Percentiles rank a stretch among this genome's conserved stretches.
Evolutionary conservation across 2,797 vertebrate genomes (phyloP).

Genomic region (Bradypus variegatus): DNA sequence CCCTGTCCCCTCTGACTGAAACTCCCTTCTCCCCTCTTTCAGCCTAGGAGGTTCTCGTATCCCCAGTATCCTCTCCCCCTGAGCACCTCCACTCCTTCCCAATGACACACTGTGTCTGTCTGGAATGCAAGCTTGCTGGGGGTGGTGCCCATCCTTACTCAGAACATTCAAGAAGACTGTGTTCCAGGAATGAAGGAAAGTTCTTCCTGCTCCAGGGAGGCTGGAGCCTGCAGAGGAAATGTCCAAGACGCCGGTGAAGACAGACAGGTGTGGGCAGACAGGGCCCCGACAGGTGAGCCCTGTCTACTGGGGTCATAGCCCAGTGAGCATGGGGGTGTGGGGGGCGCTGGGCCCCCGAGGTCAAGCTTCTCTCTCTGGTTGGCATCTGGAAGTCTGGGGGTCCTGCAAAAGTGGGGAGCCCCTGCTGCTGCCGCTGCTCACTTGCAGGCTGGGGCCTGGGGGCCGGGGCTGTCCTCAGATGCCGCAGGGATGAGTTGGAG

Average conservation of each 20-base stretch:
- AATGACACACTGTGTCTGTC: background rate
- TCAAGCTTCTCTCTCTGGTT: background rate
- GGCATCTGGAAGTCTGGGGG: too few species aligned
- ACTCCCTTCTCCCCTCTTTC: background rate
- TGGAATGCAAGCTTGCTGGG: background rate
- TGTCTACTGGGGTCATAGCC: background rate
- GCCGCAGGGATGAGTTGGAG: background rate
- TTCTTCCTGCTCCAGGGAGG: background rate
- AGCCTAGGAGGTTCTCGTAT: background rate
- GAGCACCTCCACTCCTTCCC: background rate
- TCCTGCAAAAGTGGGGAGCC: background rate
- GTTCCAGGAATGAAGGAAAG: background rate
- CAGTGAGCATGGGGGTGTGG: accelerated
- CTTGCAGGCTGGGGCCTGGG: background rate
- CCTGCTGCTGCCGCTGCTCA: background rate
- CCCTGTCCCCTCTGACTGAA: background rate
- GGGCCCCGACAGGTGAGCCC: background rate
- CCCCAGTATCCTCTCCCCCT: background rate
- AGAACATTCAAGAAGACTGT: conserved; percentile 9
- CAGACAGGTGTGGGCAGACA: background rate
- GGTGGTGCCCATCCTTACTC: background rate
- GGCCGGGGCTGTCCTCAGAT: background rate
- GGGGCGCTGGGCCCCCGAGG: background rate
- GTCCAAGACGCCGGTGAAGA: background rate
- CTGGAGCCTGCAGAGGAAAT: background rate